Base-by-base conservation (phyloP, 2,113 vertebrate genomes). In the Pluvianellus socialis region DNA sequence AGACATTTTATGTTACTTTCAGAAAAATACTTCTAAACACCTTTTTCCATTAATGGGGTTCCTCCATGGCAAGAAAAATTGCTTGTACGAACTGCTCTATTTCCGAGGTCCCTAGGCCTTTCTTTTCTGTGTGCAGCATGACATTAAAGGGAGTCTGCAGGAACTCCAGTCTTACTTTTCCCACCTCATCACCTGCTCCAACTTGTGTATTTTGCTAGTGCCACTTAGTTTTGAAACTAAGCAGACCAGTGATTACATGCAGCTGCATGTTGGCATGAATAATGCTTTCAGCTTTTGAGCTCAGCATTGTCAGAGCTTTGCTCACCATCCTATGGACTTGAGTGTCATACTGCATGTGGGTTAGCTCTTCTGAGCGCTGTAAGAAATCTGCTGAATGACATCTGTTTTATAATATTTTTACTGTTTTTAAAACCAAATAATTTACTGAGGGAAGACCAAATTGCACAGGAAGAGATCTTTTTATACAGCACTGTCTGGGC, bases 171-270 rank as follows among this genome's bases (percentile, higher is more conserved):
- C 63, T 90, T 58, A 62, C 61, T 82, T 94, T 94, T 95, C 81
- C 59, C 67, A 91, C 62, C 89, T 96, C 87, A 94, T 91, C 91
- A 95, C 81, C 94, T 95, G 55, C 70, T 95, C 77, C 59, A 86
- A n/a, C 77, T 92, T 73, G 62, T 76, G 81, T 73, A 58, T 95
- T 96, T 97, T 82, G 62, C 87, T 79, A 66, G 73, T 79, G 86
- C 83, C 97, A 91, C 89, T 95, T 70, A 42, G n/a, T 63, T 95
- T 94, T 97, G 95, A 97, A 90, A 82, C 80, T 89, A 59, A 89
- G 81, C 92, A 97, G 95, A 92, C 53, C 87, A 71, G 59, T 40
- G 81, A 71, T 88, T 93, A 80, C 86, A 80, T 91, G 86, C 91
- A 95, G 87, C 84, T 91, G 87, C 90, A 86, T 59, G 81, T 70